Conservation (phyloP, 23 tunicate genomes). For the Halocynthia roretzi region DNA sequence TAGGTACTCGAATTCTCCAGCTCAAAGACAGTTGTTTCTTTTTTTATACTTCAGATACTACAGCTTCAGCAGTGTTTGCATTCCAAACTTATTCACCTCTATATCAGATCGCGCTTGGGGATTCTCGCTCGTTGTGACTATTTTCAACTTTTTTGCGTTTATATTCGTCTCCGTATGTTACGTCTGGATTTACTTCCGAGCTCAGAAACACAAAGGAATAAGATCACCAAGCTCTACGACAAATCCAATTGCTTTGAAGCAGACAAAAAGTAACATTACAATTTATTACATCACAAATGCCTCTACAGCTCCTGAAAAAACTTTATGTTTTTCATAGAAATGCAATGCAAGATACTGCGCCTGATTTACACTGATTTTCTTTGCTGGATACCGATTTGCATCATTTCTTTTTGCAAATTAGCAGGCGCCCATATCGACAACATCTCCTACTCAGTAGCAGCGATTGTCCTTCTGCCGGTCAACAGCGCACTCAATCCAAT, state of each 20-base stretch:
- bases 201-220: neutral
- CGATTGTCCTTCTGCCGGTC: constrained; percentile 2
- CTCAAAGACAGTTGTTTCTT: neutral
- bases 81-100: constrained; percentile 59
- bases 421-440: neutral
- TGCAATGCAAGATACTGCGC: constrained; percentile 7
- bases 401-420: constrained; percentile 1
- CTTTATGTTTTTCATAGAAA: neutral
- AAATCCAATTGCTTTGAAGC: too few species aligned
- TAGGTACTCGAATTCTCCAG: neutral
- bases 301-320: too few species aligned
- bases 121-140: constrained; percentile 31
- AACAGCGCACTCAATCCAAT: constrained; percentile 9
- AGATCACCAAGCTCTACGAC: too few species aligned
- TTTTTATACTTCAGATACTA: constrained; percentile 42
- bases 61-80: constrained; percentile 65
- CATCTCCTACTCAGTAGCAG: constrained; percentile 3
- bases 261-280: too few species aligned
- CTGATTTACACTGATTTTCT: neutral
- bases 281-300: too few species aligned
- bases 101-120: constrained; percentile 34
- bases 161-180: constrained; percentile 44
- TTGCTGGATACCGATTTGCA: constrained; percentile 11
- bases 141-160: constrained; percentile 57
- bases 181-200: constrained; percentile 5